These are phyloP conservation scores for Otolemur crassicaudatus DNA, from an alignment of 2,797 vertebrate species.

Conservation along the genomic window DNA sequence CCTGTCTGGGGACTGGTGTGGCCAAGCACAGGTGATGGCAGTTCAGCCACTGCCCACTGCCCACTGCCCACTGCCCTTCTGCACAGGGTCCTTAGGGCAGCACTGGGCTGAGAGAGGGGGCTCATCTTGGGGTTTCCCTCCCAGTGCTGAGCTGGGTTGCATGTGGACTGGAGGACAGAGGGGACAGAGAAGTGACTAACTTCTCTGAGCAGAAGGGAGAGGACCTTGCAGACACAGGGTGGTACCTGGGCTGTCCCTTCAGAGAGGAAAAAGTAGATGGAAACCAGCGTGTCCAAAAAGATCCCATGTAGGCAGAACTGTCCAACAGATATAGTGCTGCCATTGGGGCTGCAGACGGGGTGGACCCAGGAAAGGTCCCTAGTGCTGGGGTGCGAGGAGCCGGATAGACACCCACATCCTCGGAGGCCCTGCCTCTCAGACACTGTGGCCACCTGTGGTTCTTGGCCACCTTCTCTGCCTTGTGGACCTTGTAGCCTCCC, in stretches of 20 bases:
- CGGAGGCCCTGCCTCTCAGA: fast-evolving
- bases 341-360: not conserved
- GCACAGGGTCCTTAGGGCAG: fast-evolving
- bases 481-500: too few species aligned
- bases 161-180: not conserved
- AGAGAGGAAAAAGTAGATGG: not conserved
- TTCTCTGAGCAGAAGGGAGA: too few species aligned
- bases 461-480: not conserved
- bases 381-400: too few species aligned
- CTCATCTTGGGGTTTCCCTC: not conserved
- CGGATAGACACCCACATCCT: not conserved
- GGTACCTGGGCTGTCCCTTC: too few species aligned
- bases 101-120: not conserved
- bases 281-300: not conserved
- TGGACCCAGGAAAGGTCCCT: not conserved
- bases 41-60: not conserved
- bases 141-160: not conserved
- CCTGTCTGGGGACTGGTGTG: fast-evolving
- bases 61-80: too few species aligned
- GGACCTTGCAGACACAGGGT: not conserved
- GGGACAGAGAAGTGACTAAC: not conserved
- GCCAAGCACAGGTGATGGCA: not conserved
- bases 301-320: not conserved
- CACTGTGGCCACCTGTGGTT: not conserved
- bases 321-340: not conserved